Conservation (phyloP, 2,797 vertebrate genomes). For the Benthosema pterotum region DNA sequence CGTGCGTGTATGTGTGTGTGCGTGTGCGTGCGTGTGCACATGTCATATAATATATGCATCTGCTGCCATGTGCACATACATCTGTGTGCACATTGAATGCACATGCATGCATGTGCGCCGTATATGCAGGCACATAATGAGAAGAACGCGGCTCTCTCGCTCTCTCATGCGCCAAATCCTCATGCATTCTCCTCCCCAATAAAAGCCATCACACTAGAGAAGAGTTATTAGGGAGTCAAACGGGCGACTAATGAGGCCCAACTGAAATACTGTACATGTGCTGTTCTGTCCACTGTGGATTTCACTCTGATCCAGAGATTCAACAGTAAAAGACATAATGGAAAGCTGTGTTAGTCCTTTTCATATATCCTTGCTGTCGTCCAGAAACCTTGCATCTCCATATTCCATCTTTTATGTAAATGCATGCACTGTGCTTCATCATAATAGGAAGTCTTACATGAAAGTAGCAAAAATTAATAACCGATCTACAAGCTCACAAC, state of each 20-base stretch:
- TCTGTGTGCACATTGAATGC: neutral
- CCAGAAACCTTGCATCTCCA: too few species aligned
- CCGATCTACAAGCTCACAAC: too few species aligned
- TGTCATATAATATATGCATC: neutral
- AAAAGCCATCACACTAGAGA: conserved; percentile 61
- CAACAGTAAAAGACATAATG: conserved; percentile 74
- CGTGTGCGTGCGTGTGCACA: conserved; percentile 9
- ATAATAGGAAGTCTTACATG: too few species aligned
- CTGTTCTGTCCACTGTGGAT: conserved; percentile 72
- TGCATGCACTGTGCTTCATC: too few species aligned
- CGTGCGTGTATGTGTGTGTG: neutral
- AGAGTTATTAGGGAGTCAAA: conserved; percentile 68
- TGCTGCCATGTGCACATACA: neutral
- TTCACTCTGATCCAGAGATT: conserved; percentile 75
- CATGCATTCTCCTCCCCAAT: conserved; percentile 51
- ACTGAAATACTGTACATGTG: conserved; percentile 72
- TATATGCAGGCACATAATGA: neutral
- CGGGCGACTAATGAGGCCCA: conserved; percentile 29
- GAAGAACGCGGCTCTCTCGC: neutral
- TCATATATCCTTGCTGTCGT: conserved; percentile 27
- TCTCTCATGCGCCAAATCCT: conserved; percentile 32
- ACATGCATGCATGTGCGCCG: neutral
- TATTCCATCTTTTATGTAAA: too few species aligned
- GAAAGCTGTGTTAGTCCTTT: conserved; percentile 73
- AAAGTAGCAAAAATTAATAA: too few species aligned